Evolutionary conservation across 2,797 vertebrate genomes (phyloP).

Genomic region (Thripadectes ignobilis): DNA sequence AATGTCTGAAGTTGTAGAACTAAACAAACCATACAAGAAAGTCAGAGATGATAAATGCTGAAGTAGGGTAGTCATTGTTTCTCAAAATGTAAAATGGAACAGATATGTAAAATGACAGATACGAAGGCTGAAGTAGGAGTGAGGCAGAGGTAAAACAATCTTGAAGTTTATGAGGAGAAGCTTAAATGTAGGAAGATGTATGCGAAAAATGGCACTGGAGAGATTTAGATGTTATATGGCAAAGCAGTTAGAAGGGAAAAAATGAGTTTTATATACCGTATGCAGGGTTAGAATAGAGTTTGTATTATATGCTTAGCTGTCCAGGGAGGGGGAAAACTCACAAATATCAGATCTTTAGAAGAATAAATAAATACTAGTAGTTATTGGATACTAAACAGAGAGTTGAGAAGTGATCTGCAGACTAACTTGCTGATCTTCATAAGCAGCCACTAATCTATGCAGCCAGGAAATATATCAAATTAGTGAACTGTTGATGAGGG

Average conservation of each 20-base stretch:
- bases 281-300: fast-evolving
- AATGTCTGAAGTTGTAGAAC: background rate
- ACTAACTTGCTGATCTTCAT: background rate
- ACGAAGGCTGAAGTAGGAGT: background rate
- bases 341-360: background rate
- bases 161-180: background rate
- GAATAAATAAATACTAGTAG: background rate
- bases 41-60: background rate
- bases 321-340: background rate
- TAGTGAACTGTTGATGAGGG: background rate
- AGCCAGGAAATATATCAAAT: background rate
- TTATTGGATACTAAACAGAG: background rate
- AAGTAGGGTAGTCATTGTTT: background rate
- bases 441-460: background rate
- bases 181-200: background rate
- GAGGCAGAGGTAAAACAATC: background rate
- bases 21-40: background rate
- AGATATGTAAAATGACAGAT: background rate
- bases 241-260: background rate
- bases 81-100: background rate
- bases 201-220: background rate
- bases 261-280: background rate
- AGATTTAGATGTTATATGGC: background rate
- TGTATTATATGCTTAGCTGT: background rate
- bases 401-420: background rate